phyloP scores from a whole-genome alignment of 2,113 vertebrate genomes.

The Anguilla rostrata region DNA sequence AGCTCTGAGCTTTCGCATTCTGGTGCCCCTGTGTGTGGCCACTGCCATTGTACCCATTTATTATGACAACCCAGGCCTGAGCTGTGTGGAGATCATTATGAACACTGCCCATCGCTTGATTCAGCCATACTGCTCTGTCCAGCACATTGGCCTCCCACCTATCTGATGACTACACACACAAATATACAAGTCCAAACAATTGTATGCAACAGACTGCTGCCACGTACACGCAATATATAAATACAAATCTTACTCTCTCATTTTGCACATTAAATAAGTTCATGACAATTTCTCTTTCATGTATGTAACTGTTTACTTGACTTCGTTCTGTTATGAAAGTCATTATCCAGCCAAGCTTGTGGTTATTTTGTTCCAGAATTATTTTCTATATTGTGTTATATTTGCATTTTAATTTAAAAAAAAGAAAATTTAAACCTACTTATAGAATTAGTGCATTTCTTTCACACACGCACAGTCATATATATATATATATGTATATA shows the following conservation, averaged over 20 bases:
- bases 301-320: no score
- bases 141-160: background rate
- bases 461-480: no score
- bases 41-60: background rate
- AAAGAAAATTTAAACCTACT: background rate
- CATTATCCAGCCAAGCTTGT: background rate
- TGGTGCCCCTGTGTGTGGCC: background rate
- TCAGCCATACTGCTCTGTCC: background rate
- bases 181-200: background rate
- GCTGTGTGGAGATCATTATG: background rate
- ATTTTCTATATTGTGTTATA: background rate
- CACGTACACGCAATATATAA: background rate
- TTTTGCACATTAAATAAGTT: no score
- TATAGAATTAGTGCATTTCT: no score
- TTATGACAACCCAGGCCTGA: constrained; percentile 1
- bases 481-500: no score
- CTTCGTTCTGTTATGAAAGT: background rate
- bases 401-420: background rate
- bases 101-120: background rate
- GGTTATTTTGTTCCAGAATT: background rate
- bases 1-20: background rate
- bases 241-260: background rate
- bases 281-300: no score
- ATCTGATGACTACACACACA: background rate
- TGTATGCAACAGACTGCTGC: background rate